A percentile compares a stretch with the other conserved stretches of the same genome.
These are phyloP conservation scores for Tolmerus cingulatus DNA, from an alignment of 2,888 invertebrate genomes.

Conservation along the genomic window DNA sequence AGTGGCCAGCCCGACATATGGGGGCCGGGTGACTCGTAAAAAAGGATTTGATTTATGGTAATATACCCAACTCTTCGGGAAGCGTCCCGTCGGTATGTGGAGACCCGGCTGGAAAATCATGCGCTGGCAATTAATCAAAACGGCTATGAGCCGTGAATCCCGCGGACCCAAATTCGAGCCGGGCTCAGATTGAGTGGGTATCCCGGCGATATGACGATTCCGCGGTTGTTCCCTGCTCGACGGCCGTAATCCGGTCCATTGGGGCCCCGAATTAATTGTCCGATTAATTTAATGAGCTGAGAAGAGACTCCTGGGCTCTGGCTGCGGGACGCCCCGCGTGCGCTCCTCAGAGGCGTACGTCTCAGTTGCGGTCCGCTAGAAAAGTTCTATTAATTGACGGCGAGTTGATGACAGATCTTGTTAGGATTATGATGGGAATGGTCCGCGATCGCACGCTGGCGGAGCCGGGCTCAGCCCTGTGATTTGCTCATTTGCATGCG, in stretches of 20 bases:
- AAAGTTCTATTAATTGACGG: slow-evolving; percentile 34
- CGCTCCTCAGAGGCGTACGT: neutral
- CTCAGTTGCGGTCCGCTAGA: neutral
- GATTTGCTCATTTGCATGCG: slow-evolving; percentile 15
- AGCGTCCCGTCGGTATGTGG: neutral
- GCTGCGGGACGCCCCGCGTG: slow-evolving; percentile 15
- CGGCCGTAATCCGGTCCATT: slow-evolving; percentile 28
- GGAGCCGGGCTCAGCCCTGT: neutral
- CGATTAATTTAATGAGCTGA: slow-evolving; percentile 44
- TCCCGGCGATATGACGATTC: neutral
- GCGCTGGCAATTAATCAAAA: slow-evolving; percentile 37
- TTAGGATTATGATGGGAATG: slow-evolving; percentile 23
- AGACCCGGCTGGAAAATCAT: neutral
- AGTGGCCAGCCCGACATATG: neutral
- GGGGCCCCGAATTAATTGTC: slow-evolving; percentile 40
- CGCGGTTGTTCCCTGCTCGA: neutral
- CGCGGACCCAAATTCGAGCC: neutral
- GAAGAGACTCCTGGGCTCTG: slow-evolving; percentile 33
- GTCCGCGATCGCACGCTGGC: neutral
- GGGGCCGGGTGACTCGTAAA: neutral
- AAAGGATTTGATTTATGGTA: slow-evolving; percentile 33
- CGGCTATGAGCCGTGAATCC: slow-evolving; percentile 39
- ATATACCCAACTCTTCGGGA: neutral
- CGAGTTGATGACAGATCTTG: slow-evolving; percentile 25
- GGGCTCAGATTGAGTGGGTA: neutral